Percentiles rank a stretch among this genome's conserved stretches.
Conservation (phyloP, 2,888 invertebrate genomes). For the Nyleta sp. region DNA sequence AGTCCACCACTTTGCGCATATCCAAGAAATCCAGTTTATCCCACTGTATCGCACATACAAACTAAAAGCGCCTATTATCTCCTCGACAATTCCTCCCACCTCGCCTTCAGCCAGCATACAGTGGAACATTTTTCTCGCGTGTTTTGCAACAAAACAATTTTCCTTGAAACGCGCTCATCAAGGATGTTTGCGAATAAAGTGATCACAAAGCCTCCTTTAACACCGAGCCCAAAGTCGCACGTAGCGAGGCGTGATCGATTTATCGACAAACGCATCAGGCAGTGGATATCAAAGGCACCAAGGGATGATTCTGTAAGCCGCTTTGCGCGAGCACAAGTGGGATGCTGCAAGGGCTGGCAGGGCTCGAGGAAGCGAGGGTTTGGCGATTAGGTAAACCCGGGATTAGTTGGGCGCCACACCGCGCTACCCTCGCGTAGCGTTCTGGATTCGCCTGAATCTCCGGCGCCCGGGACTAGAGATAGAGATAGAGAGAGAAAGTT, state of each 20-base stretch:
- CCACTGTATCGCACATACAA: too few relatives aligned
- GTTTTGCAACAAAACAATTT: slow-evolving; percentile 7
- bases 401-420: slow-evolving; percentile 79
- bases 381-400: slow-evolving; percentile 82
- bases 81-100: too few relatives aligned
- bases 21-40: too few relatives aligned
- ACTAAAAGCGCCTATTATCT: too few relatives aligned
- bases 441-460: slow-evolving; percentile 67
- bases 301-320: slow-evolving; percentile 79
- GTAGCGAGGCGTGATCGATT: slow-evolving; percentile 56
- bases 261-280: slow-evolving; percentile 65
- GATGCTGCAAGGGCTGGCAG: slow-evolving; percentile 71
- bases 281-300: slow-evolving; percentile 64
- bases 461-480: slow-evolving; percentile 62
- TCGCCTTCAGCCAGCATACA: too few relatives aligned
- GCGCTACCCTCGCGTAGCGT: slow-evolving; percentile 68
- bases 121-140: background rate
- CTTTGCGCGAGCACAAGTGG: slow-evolving; percentile 77
- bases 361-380: slow-evolving; percentile 72
- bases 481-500: slow-evolving; percentile 65
- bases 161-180: too few relatives aligned
- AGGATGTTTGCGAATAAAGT: slow-evolving; percentile 20
- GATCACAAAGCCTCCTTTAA: slow-evolving; percentile 28
- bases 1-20: too few relatives aligned
- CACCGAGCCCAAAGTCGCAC: slow-evolving; percentile 30